Conservation (phyloP, 2,113 vertebrate species). For the Tauraco erythrolophus region DNA sequence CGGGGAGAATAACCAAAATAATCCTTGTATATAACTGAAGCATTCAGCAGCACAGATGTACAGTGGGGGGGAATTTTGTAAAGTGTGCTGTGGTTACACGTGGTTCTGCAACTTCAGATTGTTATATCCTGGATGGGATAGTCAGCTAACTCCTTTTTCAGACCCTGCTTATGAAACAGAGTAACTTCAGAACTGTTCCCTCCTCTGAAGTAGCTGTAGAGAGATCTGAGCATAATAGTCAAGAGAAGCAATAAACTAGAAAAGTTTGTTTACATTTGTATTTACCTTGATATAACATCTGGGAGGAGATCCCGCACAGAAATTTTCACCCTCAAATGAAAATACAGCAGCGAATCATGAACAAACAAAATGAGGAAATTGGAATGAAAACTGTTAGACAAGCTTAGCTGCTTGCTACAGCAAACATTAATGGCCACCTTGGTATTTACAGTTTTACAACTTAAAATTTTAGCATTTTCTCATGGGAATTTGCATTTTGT, state of each 20-base stretch:
- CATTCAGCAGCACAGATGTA: background rate
- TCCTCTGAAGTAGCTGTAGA: background rate
- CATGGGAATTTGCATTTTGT: background rate
- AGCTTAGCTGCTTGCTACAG: background rate
- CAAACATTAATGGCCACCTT: background rate
- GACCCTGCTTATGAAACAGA: background rate
- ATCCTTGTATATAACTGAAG: background rate
- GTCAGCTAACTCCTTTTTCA: background rate
- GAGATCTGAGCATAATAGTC: background rate
- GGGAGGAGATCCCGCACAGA: background rate
- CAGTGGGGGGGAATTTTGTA: rapidly evolving
- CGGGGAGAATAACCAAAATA: background rate
- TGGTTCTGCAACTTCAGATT: background rate
- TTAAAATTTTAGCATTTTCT: background rate
- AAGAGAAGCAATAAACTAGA: background rate
- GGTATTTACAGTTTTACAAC: background rate
- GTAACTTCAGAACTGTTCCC: background rate
- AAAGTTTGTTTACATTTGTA: background rate
- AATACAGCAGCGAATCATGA: background rate
- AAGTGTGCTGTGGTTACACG: background rate
- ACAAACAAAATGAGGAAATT: background rate
- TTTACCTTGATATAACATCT: background rate
- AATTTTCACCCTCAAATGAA: background rate
- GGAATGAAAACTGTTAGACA: background rate
- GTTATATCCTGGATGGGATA: background rate